Evolutionary conservation across 2,797 vertebrate genomes (phyloP).

Genomic region (Thripadectes ignobilis): DNA sequence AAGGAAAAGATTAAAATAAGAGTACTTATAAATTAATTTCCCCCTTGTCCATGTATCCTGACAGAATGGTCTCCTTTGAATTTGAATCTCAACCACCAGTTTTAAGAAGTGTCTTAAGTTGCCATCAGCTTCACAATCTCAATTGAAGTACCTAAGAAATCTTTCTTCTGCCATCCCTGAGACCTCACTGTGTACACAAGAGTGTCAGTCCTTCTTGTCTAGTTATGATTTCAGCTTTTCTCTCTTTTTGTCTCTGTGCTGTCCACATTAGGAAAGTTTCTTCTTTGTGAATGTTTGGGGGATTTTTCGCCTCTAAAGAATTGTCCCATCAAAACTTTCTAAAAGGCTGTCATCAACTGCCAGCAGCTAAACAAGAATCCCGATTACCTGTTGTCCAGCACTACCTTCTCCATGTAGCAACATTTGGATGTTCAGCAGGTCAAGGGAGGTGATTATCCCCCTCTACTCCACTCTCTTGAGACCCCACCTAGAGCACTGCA

Average conservation of each 20-base stretch:
- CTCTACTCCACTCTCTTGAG: neutral
- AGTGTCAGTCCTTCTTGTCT: neutral
- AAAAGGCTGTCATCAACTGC: neutral
- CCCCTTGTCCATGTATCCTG: neutral
- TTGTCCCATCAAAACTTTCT: neutral
- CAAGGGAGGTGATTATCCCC: neutral
- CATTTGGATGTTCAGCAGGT: neutral
- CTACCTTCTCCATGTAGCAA: neutral
- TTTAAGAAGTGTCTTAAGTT: neutral
- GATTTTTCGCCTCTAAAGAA: neutral
- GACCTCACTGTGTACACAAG: neutral
- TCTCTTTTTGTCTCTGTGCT: neutral
- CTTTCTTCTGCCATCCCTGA: neutral
- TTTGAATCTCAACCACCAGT: neutral
- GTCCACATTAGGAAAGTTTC: neutral
- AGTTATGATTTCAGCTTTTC: neutral
- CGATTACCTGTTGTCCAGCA: neutral
- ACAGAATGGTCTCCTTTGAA: neutral
- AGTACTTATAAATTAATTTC: neutral
- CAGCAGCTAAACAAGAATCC: neutral
- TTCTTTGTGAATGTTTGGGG: neutral
- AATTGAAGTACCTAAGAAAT: neutral
- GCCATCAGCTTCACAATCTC: neutral
- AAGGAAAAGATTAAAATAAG: neutral
- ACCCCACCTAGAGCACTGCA: neutral